Base-by-base conservation (phyloP, 2,888 invertebrate species). In the Drosophila nr. perissopoda region DNA sequence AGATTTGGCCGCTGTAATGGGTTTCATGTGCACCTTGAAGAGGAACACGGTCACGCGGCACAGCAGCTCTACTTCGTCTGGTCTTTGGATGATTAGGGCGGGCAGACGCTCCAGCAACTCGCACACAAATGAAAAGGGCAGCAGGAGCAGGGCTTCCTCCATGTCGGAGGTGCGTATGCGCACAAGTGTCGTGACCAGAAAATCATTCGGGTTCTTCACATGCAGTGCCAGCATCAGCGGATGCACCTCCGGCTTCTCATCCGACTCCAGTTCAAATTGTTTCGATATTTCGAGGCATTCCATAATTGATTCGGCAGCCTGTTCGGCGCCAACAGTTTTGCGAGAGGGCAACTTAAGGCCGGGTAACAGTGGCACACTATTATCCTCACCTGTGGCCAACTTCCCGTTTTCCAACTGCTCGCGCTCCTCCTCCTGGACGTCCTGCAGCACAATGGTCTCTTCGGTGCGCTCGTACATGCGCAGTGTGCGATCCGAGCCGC, bases 371-470 rank as follows among this genome's bases (percentile, higher is more conserved):
- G 96, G 95, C 1, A 96, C 95, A 0, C 94, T 93, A 6, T 96
- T 95, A 91, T 94, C 95, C 67, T 97, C 96, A 0, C 96, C 96
- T 0, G 96, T 96, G 18, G 96, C 96, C 31, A 97, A 93, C 59
- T 90, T 82, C 94, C 94, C 91, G 78, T 95, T 95, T 90, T 96
- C 96, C 83, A 95, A 94, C 76, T 96, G 96, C 91, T 97, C 97
- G 42, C 98, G 96, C 88, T 96, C 97, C 91, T 96, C 95, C 91
- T 99, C 99, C 83, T 96, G 95, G 70, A 97, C 95, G 92, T 99
- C 99, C 89, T 98, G 96, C 16, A 99, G 94, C n/a, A 99, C 97
- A 53, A 99, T 94, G 4, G 97, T 96, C 93, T 99, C 98, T 42
- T 96, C 96, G 0, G 97, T 96, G 89, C 97, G 96, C 92, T 97